Conservation (phyloP, 2,888 invertebrate species). For the Sericinus montela region DNA sequence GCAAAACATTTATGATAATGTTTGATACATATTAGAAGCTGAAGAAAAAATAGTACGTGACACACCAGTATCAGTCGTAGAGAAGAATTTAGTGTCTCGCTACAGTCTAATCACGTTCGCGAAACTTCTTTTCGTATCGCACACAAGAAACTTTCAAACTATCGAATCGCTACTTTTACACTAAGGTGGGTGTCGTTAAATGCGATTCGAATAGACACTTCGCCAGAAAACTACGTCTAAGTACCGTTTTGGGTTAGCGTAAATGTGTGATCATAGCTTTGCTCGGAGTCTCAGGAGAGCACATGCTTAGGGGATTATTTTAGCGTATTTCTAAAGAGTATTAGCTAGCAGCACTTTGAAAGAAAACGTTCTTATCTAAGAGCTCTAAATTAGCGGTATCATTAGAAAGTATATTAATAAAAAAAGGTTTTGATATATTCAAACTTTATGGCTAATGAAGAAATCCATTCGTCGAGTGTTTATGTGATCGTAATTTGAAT, state of each 20-base stretch:
- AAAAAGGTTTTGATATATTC: too few species aligned
- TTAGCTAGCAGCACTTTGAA: not conserved
- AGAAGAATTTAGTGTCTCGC: slow-evolving; percentile 7
- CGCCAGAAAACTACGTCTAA: slow-evolving; percentile 12
- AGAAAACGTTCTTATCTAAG: too few species aligned
- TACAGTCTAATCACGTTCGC: slow-evolving; percentile 54
- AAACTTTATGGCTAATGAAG: too few species aligned
- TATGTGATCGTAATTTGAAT: too few species aligned
- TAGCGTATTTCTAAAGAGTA: not conserved
- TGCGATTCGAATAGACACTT: slow-evolving; percentile 18
- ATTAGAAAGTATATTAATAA: too few species aligned
- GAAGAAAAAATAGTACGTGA: not conserved
- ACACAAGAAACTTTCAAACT: slow-evolving; percentile 49
- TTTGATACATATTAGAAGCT: not conserved
- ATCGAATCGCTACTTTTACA: slow-evolving; percentile 33
- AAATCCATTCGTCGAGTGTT: too few species aligned
- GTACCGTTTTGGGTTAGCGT: slow-evolving; percentile 6
- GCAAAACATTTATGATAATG: too few species aligned
- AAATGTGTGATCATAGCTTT: slow-evolving; percentile 6
- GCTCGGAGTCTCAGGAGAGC: not conserved
- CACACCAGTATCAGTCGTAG: not conserved
- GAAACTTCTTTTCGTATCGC: slow-evolving; percentile 63
- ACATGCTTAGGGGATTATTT: slow-evolving; percentile 7
- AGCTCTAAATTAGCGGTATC: too few species aligned
- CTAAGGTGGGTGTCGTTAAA: slow-evolving; percentile 21